Evolutionary conservation across 2,113 vertebrate species (phyloP).

Genomic region (Cynocephalus volans): DNA sequence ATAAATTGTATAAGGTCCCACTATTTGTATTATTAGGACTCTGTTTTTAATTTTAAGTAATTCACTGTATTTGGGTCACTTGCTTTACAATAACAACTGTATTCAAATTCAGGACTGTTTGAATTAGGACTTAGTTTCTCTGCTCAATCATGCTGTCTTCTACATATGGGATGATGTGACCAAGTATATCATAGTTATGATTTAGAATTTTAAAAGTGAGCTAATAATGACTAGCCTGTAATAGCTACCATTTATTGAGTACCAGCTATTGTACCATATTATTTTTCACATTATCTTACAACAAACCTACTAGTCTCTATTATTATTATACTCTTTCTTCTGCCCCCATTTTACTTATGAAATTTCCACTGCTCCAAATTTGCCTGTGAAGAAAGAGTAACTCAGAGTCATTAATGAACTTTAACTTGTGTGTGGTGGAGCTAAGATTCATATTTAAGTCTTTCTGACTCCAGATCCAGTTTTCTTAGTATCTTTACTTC

Average conservation of each 20-base stretch:
- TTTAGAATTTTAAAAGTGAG: constrained; percentile 44
- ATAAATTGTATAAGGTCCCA: neutral
- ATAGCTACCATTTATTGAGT: constrained; percentile 47
- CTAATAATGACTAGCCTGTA: constrained; percentile 43
- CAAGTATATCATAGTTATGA: constrained; percentile 18
- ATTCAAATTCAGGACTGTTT: constrained; percentile 35
- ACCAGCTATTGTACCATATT: neutral
- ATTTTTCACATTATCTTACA: constrained; percentile 47
- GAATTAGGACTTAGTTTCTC: constrained; percentile 64
- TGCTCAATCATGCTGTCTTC: constrained; percentile 19
- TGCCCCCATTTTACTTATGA: constrained; percentile 20
- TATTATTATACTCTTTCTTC: neutral
- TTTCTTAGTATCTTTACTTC: constrained; percentile 36
- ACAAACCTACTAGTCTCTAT: neutral
- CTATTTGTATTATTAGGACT: constrained; percentile 9
- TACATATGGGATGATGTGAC: neutral
- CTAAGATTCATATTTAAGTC: neutral
- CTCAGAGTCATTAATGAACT: constrained; percentile 40
- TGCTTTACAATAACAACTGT: neutral
- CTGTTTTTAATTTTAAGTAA: constrained; percentile 58
- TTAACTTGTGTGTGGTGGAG: constrained; percentile 38
- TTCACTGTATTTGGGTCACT: constrained; percentile 13
- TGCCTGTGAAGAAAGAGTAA: constrained; percentile 15
- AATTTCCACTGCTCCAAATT: constrained; percentile 22
- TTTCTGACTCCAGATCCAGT: neutral